Conservation (phyloP, 2,888 invertebrate genomes). For the Drosophila barbarae region DNA sequence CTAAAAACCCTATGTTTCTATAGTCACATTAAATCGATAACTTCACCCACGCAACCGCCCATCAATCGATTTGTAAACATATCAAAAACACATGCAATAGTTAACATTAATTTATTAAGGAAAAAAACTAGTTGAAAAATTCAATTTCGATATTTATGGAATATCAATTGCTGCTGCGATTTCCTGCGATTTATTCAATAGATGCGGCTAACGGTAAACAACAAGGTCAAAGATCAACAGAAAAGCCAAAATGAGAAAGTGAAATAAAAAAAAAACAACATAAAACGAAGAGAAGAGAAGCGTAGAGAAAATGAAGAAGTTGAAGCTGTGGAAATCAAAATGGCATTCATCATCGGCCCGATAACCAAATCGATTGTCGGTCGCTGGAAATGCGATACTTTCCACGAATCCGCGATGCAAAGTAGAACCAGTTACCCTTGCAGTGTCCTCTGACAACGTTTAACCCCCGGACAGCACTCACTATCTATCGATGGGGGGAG, state of each 20-base stretch:
- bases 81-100: constrained; percentile 33
- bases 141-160: constrained; percentile 4
- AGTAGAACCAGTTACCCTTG: constrained; percentile 32
- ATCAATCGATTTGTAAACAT: constrained; percentile 18
- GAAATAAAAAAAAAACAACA: constrained; percentile 11
- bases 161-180: constrained; percentile 23
- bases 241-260: constrained; percentile 15
- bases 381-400: constrained; percentile 31
- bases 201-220: constrained; percentile 28
- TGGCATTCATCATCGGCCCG: constrained; percentile 17
- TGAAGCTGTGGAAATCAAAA: constrained; percentile 14
- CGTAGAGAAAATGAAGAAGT: neutral
- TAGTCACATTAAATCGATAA: constrained; percentile 5
- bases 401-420: constrained; percentile 29
- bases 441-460: constrained; percentile 31
- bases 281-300: constrained; percentile 6
- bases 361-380: constrained; percentile 30
- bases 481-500: constrained; percentile 1
- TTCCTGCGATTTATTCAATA: constrained; percentile 27
- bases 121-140: constrained; percentile 30
- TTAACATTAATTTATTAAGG: constrained; percentile 24
- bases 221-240: constrained; percentile 20
- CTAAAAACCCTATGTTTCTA: neutral
- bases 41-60: constrained; percentile 18
- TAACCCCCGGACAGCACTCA: constrained; percentile 12